phyloP scores from a whole-genome alignment of 2,113 vertebrate genomes.

The Passer domesticus region DNA sequence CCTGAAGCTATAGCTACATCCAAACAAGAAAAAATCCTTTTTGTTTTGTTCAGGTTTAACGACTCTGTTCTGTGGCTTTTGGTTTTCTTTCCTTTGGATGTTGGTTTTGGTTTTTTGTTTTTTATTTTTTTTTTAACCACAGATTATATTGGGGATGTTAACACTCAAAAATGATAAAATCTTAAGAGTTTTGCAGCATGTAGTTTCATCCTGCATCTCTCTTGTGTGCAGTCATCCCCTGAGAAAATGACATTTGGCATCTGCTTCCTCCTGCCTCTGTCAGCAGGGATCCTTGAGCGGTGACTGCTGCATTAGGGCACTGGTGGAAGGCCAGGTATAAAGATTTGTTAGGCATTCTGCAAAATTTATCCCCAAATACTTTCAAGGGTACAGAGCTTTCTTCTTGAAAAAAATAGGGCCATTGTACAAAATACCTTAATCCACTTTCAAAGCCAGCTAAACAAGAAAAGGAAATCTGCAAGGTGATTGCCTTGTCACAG shows the following conservation, averaged over 20 bases:
- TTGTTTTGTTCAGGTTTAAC: background rate
- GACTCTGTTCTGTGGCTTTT: background rate
- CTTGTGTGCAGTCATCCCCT: background rate
- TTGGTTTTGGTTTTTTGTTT: background rate
- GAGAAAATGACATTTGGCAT: constrained; percentile 1
- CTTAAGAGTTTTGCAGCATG: background rate
- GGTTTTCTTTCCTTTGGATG: background rate
- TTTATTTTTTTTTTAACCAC: background rate
- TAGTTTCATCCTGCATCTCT: background rate
- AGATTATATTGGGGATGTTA: background rate
- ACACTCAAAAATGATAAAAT: background rate
- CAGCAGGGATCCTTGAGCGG: background rate
- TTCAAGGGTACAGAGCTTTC: constrained; percentile 4
- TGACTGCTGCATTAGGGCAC: background rate
- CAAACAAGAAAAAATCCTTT: background rate
- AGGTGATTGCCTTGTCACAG: background rate
- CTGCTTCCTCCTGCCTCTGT: background rate
- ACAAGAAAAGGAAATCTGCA: background rate
- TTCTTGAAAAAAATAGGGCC: background rate
- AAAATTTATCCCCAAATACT: background rate
- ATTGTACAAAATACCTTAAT: background rate
- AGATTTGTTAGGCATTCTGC: constrained; percentile 20
- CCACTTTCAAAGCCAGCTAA: constrained; percentile 1
- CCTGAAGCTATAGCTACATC: background rate
- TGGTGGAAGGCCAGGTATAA: constrained; percentile 6